Conservation (phyloP, 2,113 vertebrate genomes). For the Chamaea fasciata region DNA sequence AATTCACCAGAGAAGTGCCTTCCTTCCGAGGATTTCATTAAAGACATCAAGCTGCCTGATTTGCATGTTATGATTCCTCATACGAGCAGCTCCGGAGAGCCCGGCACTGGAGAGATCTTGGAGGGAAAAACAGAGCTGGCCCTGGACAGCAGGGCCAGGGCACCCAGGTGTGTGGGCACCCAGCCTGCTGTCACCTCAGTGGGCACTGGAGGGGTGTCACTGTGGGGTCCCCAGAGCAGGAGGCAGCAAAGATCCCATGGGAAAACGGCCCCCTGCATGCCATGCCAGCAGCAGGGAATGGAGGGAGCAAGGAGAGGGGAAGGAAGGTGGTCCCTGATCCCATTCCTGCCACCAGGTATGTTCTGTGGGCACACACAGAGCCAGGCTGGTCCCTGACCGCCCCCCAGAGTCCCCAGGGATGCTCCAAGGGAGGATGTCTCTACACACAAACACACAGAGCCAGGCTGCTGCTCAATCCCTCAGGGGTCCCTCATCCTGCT, state of each 20-base stretch:
- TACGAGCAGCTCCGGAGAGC: neutral
- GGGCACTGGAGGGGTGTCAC: accelerated
- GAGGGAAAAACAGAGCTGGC: neutral
- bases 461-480: neutral
- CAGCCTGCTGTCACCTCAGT: neutral
- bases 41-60: slow-evolving; percentile 37
- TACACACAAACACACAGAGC: neutral
- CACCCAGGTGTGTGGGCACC: accelerated
- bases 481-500: too few species aligned
- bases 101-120: neutral
- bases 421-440: neutral
- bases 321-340: neutral
- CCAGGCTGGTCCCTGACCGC: neutral
- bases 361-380: neutral
- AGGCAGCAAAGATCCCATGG: neutral
- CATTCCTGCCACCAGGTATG: neutral
- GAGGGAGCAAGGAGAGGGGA: neutral
- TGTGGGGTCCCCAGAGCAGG: accelerated
- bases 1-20: slow-evolving; percentile 47
- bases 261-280: neutral
- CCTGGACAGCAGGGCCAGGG: neutral
- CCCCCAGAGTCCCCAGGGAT: neutral
- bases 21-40: slow-evolving; percentile 49
- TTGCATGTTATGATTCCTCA: slow-evolving; percentile 13
- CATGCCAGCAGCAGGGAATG: accelerated